phyloP scores from a whole-genome alignment of 2,888 invertebrate genomes.

The Eumerus sabulonum region DNA sequence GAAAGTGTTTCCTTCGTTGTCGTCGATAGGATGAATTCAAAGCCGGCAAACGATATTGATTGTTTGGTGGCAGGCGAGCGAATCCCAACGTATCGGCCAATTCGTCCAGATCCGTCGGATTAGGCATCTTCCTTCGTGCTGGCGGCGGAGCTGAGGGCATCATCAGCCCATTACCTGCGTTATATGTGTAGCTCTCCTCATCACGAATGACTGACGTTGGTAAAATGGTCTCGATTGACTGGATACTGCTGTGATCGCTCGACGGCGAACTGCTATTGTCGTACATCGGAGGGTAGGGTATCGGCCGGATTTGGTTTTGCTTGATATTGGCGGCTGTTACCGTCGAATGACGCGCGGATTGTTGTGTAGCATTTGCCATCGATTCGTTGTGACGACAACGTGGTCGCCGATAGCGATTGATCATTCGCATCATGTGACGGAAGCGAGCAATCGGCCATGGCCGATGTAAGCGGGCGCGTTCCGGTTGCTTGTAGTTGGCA shows the following conservation, averaged over 20 bases:
- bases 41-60: constrained; percentile 72
- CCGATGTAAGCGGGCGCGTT: constrained; percentile 68
- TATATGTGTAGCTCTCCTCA: constrained; percentile 75
- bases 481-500: constrained; percentile 67
- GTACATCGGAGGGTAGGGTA: constrained; percentile 71
- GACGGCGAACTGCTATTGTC: constrained; percentile 70
- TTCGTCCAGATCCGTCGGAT: constrained; percentile 80
- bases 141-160: constrained; percentile 80
- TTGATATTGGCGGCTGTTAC: constrained; percentile 71
- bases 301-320: constrained; percentile 78
- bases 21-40: constrained; percentile 75
- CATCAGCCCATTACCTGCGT: constrained; percentile 70
- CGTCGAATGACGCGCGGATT: constrained; percentile 34
- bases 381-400: constrained; percentile 73
- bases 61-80: constrained; percentile 72
- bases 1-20: constrained; percentile 79
- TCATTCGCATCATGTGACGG: constrained; percentile 77
- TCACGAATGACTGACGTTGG: constrained; percentile 77
- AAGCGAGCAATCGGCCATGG: constrained; percentile 75
- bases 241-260: constrained; percentile 71
- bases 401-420: constrained; percentile 77
- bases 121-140: constrained; percentile 79
- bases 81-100: constrained; percentile 81
- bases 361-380: constrained; percentile 35
- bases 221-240: constrained; percentile 74